Evolutionary conservation across 2,797 vertebrate species (phyloP), one percentile per base, ranked within the genome.

Genomic region (Decapterus maruadsi): DNA sequence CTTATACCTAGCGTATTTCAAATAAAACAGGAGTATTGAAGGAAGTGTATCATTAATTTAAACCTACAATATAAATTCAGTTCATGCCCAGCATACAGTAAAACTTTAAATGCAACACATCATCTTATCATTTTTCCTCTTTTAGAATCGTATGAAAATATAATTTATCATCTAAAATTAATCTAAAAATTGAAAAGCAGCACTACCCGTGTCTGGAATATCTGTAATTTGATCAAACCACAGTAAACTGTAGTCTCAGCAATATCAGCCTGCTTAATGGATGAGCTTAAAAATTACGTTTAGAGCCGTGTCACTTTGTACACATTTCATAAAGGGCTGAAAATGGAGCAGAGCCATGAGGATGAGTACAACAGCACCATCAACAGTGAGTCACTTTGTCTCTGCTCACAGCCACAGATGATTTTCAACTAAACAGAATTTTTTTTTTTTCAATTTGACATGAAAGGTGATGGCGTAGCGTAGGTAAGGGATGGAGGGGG

Each of bases 321-420:
- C 61, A 79, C 72, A 61, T 81, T 84, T 86, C 9, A 81, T 56
- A 48, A 70, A 38, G 19, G 0, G 5, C 57, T 77, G 56, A 76
- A 87, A 87, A 70, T 83, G 78, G 55, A 72, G 43, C 68, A 16
- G 12, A 59, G 58, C 6, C 16, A 62, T 13, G 36, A 50, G 46
- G 67, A 17, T 60, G 31, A 51, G 34, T 8, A 31, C 53, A 74
- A 54, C 10, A 61, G 53, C 5, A 31, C 9, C 40, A 22, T 2
- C 48, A 56, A 16, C 50, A n/a, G 45, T 11, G 31, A 84, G 12
- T 60, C 56, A 71, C 36, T 11, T 70, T 53, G 58, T 66, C 75
- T 66, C 65, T 22, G n/a, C 43, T 51, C 17, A 36, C 31, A 45
- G n/a, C 40, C 19, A 26, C 36, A 58, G 11, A 58, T 57, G 36